Percentiles rank a stretch among this genome's conserved stretches.
These are phyloP conservation scores for Drosophila buzzatii DNA, from an alignment of 2,888 invertebrate genomes.

Conservation along the genomic window DNA sequence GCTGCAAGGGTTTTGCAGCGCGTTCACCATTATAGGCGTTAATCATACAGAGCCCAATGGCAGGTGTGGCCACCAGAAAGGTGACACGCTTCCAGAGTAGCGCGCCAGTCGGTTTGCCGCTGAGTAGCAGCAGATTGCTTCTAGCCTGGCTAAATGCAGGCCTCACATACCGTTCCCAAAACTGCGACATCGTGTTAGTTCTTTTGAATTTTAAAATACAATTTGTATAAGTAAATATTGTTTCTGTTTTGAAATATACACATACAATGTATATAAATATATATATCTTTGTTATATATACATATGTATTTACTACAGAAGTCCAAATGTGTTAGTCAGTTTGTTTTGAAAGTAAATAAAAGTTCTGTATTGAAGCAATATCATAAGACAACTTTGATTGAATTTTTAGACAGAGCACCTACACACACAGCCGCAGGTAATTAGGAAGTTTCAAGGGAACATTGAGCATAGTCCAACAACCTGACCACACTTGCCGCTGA, in stretches of 20 bases:
- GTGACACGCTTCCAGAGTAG: constrained; percentile 91
- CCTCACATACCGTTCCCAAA: constrained; percentile 46
- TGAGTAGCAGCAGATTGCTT: constrained; percentile 10
- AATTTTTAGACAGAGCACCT: constrained; percentile 1
- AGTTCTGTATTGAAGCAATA: background rate
- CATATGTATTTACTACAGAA: constrained; percentile 10
- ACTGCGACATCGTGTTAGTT: constrained; percentile 39
- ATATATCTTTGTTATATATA: constrained; percentile 7
- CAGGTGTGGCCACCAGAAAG: constrained; percentile 91
- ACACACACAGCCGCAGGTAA: constrained; percentile 21
- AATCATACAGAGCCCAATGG: constrained; percentile 89
- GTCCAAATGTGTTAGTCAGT: constrained; percentile 22
- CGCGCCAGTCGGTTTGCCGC: constrained; percentile 83
- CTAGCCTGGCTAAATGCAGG: constrained; percentile 18
- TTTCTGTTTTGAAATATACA: constrained; percentile 3
- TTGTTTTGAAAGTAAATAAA: background rate
- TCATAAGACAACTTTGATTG: constrained; percentile 41
- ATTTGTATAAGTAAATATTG: constrained; percentile 10
- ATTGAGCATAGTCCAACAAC: constrained; percentile 37
- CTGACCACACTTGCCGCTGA: constrained; percentile 23
- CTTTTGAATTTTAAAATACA: constrained; percentile 2
- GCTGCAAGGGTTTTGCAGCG: constrained; percentile 47
- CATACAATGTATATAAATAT: constrained; percentile 9
- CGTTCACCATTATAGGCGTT: constrained; percentile 87
- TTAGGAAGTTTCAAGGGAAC: constrained; percentile 73